Base-by-base conservation (phyloP, 1,140 invertebrate genomes). In the Papilio aristodemus region DNA sequence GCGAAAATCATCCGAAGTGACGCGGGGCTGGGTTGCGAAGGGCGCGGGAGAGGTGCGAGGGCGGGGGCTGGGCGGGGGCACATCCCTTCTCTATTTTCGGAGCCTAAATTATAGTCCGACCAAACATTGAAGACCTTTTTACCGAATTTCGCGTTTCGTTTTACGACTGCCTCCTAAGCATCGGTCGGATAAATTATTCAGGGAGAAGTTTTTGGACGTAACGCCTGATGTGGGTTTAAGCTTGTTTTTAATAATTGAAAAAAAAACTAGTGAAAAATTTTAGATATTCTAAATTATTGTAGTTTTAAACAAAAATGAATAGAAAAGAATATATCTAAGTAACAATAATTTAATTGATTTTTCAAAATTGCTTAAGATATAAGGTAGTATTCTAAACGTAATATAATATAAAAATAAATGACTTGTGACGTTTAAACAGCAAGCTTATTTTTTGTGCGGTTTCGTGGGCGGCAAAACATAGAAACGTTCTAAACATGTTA, bases 111-210 rank as follows among this genome's bases (percentile, higher is more conserved):
- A 90, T 90, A 88, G 83, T 79, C 80, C 83, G 85, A 82, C 86
- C 86, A 85, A 89, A 84, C 80, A 84, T 84, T 89, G 80, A 85
- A 89, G 86, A 87, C 82, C 88, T 86, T 88, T 83, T 86, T 89
- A 86, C 84, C 77, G 83, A 89, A 89, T 84, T 90, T 83, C 78
- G 71, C 83, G 80, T 86, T 85, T 71, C 80, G 80, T 85, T 90
- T 89, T 90, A 88, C 86, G 86, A 86, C 77, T 71, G 71, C 74
- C 78, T 86, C 80, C 81, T 90, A 81, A 90, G 83, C 78, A 79
- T 80, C 68, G 81, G 79, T 78, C 72, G 78, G 72, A 79, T 89
- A 87, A 88, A 89, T 88, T 84, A 90, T 90, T 90, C 85, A 86
- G 71, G 38, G 66, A 70, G 77, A 80, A 70, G 78, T 87, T 84